Evolutionary conservation across 2,113 vertebrate species (phyloP).

Genomic region (Plecotus auritus): DNA sequence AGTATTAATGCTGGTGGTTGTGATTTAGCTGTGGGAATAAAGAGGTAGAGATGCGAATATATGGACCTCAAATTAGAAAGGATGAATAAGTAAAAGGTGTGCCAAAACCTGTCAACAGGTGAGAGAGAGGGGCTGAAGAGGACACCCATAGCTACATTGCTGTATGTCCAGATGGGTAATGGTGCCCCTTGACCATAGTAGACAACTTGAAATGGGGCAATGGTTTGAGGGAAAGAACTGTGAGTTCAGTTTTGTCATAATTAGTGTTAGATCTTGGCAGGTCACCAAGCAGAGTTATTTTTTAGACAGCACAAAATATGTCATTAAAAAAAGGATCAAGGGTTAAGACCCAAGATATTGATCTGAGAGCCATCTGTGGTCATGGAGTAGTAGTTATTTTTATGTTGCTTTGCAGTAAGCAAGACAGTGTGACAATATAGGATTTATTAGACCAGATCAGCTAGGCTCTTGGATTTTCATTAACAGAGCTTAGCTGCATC

Average conservation of each 20-base stretch:
- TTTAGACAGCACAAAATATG: slow-evolving; percentile 11
- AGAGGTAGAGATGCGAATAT: background rate
- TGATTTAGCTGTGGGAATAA: background rate
- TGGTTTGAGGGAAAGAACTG: background rate
- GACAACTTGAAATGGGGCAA: background rate
- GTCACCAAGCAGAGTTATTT: slow-evolving; percentile 1
- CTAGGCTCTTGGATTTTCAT: slow-evolving; percentile 27
- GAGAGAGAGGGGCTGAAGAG: background rate
- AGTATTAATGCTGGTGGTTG: background rate
- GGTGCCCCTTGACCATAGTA: background rate
- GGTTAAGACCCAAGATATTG: slow-evolving; percentile 25
- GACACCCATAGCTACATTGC: background rate
- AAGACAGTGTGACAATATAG: background rate
- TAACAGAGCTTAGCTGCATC: background rate
- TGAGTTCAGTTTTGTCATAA: background rate
- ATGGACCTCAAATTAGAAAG: background rate
- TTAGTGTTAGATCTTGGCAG: slow-evolving; percentile 29
- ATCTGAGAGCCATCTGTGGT: slow-evolving; percentile 35
- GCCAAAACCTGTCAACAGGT: too few species aligned
- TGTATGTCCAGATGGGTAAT: background rate
- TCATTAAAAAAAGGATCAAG: slow-evolving; percentile 1
- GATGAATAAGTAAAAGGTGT: background rate
- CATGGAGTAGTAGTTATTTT: background rate
- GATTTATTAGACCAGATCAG: background rate
- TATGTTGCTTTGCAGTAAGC: background rate